Percentiles rank a stretch among this genome's conserved stretches.
Conservation (phyloP, 2,797 vertebrate genomes). For the Karalla daura region DNA sequence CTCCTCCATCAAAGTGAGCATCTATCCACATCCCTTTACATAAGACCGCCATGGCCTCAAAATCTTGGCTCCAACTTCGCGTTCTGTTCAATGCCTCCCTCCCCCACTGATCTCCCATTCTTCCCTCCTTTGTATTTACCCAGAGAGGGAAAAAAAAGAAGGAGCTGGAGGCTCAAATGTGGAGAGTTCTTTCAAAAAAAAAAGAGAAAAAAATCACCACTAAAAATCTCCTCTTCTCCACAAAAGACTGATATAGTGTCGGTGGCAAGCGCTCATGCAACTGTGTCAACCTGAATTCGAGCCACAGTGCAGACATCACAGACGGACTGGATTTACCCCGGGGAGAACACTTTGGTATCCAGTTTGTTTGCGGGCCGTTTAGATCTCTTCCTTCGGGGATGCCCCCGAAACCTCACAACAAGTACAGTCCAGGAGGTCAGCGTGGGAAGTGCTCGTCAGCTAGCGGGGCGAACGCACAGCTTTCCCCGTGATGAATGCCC, state of each 20-base stretch:
- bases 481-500: neutral
- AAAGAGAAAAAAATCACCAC: neutral
- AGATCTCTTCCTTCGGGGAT: neutral
- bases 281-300: too few species aligned
- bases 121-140: neutral
- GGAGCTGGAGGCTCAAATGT: slow-evolving; percentile 1
- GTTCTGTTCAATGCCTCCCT: slow-evolving; percentile 5
- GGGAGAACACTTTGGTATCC: slow-evolving; percentile 14
- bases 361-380: slow-evolving; percentile 9
- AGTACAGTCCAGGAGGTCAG: neutral
- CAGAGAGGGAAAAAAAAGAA: neutral
- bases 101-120: slow-evolving; percentile 6
- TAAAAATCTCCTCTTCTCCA: slow-evolving; percentile 6
- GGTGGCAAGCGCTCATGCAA: slow-evolving; percentile 29
- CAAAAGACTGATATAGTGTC: neutral
- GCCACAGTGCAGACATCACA: slow-evolving; percentile 25
- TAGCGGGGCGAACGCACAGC: neutral
- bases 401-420: neutral
- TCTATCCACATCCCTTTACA: slow-evolving; percentile 9
- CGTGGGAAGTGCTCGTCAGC: neutral
- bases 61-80: neutral
- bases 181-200: too few species aligned
- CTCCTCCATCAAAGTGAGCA: slow-evolving; percentile 7
- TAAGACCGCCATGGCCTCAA: neutral
- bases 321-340: slow-evolving; percentile 13